Evolutionary conservation across 1,140 invertebrate genomes (phyloP), one percentile per base, ranked within the genome.

Genomic region (Caenorhabditis remanei): DNA sequence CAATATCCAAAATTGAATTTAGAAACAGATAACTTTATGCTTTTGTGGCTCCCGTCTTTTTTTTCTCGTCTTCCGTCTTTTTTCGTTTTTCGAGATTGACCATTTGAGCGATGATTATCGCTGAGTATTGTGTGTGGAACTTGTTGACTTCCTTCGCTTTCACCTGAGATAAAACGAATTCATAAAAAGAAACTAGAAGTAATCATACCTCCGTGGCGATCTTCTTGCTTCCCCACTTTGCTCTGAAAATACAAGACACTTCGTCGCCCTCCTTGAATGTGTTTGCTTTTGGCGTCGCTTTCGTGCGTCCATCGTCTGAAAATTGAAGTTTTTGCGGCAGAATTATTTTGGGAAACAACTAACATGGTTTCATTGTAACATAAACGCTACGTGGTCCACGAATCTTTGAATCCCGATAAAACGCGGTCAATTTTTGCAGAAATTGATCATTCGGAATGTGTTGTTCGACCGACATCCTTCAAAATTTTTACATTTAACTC

Each of bases 51-150:
- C 53, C 46, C 11, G 85, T 50, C 46, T 61, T 63, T 53, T 87
- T 84, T 32, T 87, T 87, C 32, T 82, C 53, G 92, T 94, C 93
- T 93, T 96, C 95, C 6, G 94, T 94, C 93, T 96, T 96, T 92
- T 96, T 96, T 88, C 96, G 94, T 93, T 96, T 96, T 93, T 96
- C 96, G 83, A 97, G 93, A 88, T 96, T 96, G 94, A 96, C 96
- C 92, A 96, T 95, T 93, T 96, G 96, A n/a, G 95, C 95, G 93
- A 96, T 96, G 41, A 96, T 93, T 87, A 96, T 93, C 93, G 95
- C 96, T 92, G 95, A 95, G 93, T 96, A 96, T 2, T 96, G 95
- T 90, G 95, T 94, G 93, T 96, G 96, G 93, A 96, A 96, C 93
- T 95, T 96, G 92, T 96, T 96, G 0, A 96, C 95, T 93, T 96